Percentiles rank a stretch among this genome's conserved stretches.
These are phyloP conservation scores for Cantharis lateralis DNA, from an alignment of 2,888 invertebrate genomes.

Conservation along the genomic window DNA sequence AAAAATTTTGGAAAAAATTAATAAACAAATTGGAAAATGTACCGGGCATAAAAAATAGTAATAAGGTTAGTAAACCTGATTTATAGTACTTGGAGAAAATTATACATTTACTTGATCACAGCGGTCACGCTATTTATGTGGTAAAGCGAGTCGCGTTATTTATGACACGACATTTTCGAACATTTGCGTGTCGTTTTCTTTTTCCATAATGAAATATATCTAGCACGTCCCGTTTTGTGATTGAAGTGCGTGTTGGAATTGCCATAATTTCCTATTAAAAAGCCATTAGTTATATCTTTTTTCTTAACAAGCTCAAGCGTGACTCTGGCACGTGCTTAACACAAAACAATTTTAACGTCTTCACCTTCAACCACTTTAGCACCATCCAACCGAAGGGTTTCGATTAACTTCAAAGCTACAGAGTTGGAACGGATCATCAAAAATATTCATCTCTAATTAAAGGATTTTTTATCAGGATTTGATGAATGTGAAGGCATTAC, in stretches of 20 bases:
- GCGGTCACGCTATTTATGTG: constrained; percentile 37
- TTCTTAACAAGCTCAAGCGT: constrained; percentile 38
- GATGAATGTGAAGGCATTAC: not conserved
- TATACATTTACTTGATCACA: constrained; percentile 39
- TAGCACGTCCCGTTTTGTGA: constrained; percentile 29
- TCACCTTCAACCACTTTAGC: not conserved
- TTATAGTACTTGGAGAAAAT: constrained; percentile 37
- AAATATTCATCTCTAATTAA: not conserved
- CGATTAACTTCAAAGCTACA: not conserved
- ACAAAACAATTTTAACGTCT: constrained; percentile 38
- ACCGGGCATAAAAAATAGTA: not conserved
- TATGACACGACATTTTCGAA: constrained; percentile 38
- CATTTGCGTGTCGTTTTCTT: constrained; percentile 35
- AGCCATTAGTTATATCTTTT: constrained; percentile 46
- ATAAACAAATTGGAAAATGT: not conserved
- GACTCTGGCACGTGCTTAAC: constrained; percentile 36
- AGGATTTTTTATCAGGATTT: not conserved
- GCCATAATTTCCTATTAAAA: constrained; percentile 46
- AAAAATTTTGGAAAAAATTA: not conserved
- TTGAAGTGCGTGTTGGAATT: constrained; percentile 32
- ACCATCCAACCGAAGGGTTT: not conserved
- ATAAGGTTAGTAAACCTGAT: constrained; percentile 18
- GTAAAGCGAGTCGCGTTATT: constrained; percentile 34
- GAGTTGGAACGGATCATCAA: not conserved
- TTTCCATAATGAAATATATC: constrained; percentile 40